phyloP scores from a whole-genome alignment of 2,888 invertebrate species.

The Emmelina monodactyla region DNA sequence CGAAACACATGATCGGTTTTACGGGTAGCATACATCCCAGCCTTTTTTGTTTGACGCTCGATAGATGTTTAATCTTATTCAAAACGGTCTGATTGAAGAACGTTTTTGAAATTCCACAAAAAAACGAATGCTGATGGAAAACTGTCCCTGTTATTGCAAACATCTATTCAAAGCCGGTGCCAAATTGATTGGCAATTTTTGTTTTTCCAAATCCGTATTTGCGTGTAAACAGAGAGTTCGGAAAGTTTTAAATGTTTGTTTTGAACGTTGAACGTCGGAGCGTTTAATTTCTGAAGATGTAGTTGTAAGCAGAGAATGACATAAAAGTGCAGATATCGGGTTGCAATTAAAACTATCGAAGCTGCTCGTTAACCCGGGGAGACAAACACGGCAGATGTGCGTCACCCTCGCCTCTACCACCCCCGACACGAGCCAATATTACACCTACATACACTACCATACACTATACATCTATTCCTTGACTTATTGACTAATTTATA shows the following conservation, averaged over 20 bases:
- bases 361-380: conserved; percentile 45
- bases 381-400: conserved; percentile 57
- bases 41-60: conserved; percentile 14
- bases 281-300: not conserved
- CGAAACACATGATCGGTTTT: conserved; percentile 59
- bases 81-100: conserved; percentile 15
- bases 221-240: not conserved
- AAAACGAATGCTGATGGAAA: conserved; percentile 4
- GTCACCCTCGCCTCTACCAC: conserved; percentile 43
- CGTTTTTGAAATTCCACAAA: conserved; percentile 3
- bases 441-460: too few species aligned
- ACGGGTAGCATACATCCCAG: conserved; percentile 11
- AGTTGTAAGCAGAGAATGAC: conserved; percentile 16
- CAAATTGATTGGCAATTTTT: conserved; percentile 14
- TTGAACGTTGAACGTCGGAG: not conserved
- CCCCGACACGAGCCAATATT: conserved; percentile 29
- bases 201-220: conserved; percentile 4
- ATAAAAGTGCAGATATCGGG: conserved; percentile 44
- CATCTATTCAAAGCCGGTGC: conserved; percentile 15
- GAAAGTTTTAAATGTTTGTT: not conserved
- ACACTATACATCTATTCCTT: conserved; percentile 43
- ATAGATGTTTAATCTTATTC: conserved; percentile 19
- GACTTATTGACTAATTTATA: too few species aligned
- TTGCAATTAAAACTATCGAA: conserved; percentile 60
- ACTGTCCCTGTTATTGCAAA: conserved; percentile 8